Evolutionary conservation across 2,113 vertebrate genomes (phyloP).

Genomic region (Melanotaenia duboulayi): DNA sequence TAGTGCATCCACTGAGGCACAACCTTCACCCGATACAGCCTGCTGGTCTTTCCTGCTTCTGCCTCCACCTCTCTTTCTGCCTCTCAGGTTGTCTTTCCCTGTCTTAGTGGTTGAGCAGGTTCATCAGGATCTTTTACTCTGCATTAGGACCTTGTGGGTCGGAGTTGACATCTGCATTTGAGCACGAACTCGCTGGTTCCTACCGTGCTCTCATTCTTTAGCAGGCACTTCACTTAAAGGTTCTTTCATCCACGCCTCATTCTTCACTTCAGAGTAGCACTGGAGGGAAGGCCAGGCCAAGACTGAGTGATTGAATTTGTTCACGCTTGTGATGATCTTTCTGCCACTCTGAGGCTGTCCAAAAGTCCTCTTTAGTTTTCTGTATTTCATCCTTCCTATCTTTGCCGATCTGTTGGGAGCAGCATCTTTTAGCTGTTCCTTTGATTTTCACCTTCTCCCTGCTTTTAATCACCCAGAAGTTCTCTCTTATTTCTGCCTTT

Average conservation of each 20-base stretch:
- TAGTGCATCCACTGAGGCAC: not conserved
- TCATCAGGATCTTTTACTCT: slow-evolving; percentile 46
- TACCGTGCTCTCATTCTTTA: slow-evolving; percentile 34
- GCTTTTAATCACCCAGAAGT: slow-evolving; percentile 57
- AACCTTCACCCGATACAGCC: not conserved
- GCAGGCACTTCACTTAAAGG: slow-evolving; percentile 51
- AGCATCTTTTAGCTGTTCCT: slow-evolving; percentile 32
- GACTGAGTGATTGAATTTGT: slow-evolving; percentile 53
- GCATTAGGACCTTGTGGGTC: slow-evolving; percentile 39
- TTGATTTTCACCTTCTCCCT: slow-evolving; percentile 39
- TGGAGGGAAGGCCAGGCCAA: slow-evolving; percentile 28
- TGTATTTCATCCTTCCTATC: slow-evolving; percentile 38
- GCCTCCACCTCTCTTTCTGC: slow-evolving; percentile 14
- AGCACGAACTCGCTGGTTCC: slow-evolving; percentile 34
- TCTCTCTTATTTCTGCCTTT: slow-evolving; percentile 53
- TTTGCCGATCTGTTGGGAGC: slow-evolving; percentile 27
- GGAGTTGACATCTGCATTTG: slow-evolving; percentile 31
- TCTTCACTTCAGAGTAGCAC: slow-evolving; percentile 53
- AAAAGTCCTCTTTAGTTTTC: slow-evolving; percentile 22
- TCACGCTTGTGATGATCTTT: slow-evolving; percentile 36
- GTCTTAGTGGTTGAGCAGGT: slow-evolving; percentile 57
- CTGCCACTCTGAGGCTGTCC: slow-evolving; percentile 43
- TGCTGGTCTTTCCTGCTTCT: slow-evolving; percentile 1
- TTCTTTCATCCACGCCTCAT: slow-evolving; percentile 50
- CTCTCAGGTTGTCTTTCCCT: not conserved